These are phyloP conservation scores for Aquatica leii DNA, from an alignment of 2,888 invertebrate species.

Conservation along the genomic window DNA sequence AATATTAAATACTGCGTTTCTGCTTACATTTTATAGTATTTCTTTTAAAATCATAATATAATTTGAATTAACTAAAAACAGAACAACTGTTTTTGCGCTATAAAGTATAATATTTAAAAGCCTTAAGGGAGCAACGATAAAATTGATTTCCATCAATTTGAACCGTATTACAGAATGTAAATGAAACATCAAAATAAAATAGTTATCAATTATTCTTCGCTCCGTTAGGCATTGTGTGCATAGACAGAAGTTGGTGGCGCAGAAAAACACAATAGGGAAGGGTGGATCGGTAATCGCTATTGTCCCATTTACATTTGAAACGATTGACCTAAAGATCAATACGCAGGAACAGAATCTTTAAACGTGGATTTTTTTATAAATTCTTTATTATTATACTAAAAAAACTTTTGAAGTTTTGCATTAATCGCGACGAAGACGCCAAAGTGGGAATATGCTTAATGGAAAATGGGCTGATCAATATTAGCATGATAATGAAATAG, in stretches of 20 bases:
- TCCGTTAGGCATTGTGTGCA: conserved; percentile 49
- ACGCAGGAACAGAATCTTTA: conserved; percentile 28
- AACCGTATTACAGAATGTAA: conserved; percentile 46
- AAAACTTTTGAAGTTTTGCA: no score
- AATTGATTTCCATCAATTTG: conserved; percentile 22
- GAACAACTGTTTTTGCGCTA: no score
- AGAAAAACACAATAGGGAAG: conserved; percentile 56
- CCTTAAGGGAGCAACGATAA: no score
- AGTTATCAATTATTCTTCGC: conserved; percentile 56
- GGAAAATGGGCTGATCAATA: neutral
- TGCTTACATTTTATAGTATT: no score
- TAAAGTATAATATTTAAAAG: no score
- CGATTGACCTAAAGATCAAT: conserved; percentile 50
- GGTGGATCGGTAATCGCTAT: conserved; percentile 54
- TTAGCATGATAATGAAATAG: neutral
- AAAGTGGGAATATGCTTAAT: no score
- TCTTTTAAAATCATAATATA: no score
- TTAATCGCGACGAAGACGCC: no score
- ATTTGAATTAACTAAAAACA: no score
- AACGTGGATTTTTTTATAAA: conserved; percentile 13
- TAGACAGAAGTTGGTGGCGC: conserved; percentile 50
- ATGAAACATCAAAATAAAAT: conserved; percentile 54
- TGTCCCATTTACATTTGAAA: conserved; percentile 56
- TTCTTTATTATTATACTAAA: neutral
- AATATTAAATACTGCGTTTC: no score